Conservation (phyloP, 1,140 invertebrate species). For the Drosophila teissieri region DNA sequence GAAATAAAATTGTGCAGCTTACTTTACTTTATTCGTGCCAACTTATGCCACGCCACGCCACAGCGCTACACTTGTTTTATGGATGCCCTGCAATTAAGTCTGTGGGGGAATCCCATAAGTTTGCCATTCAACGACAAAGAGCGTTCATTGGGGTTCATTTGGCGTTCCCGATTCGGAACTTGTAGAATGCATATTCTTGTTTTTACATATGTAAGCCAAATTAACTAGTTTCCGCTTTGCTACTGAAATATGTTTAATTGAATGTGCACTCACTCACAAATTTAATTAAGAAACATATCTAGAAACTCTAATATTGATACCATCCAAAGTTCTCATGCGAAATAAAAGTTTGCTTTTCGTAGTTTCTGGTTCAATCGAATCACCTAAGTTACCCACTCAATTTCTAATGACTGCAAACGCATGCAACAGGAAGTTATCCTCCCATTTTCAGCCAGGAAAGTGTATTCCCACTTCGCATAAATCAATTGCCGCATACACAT, state of each 20-base stretch:
- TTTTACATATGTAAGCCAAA: neutral
- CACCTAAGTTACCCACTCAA: neutral
- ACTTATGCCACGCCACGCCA: slow-evolving; percentile 62
- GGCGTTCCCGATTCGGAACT: neutral
- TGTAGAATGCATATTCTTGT: neutral
- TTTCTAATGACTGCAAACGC: neutral
- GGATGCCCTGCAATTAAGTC: slow-evolving; percentile 25
- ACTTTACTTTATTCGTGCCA: slow-evolving; percentile 67
- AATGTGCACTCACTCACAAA: no score
- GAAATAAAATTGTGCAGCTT: slow-evolving; percentile 76
- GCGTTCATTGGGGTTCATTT: neutral
- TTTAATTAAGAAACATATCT: no score
- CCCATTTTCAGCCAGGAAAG: slow-evolving; percentile 10
- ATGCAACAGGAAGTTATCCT: no score
- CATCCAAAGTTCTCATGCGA: no score
- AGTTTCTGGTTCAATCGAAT: no score
- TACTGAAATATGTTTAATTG: no score
- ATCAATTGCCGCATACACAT: slow-evolving; percentile 18
- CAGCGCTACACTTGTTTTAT: slow-evolving; percentile 49
- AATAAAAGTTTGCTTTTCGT: neutral
- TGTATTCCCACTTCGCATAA: slow-evolving; percentile 46
- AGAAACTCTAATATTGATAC: no score
- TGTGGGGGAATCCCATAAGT: neutral
- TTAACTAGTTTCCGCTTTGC: no score
- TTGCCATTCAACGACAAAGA: neutral